These are phyloP conservation scores for Porphyrio hochstetteri DNA, from an alignment of 2,113 vertebrate species.

Conservation along the genomic window DNA sequence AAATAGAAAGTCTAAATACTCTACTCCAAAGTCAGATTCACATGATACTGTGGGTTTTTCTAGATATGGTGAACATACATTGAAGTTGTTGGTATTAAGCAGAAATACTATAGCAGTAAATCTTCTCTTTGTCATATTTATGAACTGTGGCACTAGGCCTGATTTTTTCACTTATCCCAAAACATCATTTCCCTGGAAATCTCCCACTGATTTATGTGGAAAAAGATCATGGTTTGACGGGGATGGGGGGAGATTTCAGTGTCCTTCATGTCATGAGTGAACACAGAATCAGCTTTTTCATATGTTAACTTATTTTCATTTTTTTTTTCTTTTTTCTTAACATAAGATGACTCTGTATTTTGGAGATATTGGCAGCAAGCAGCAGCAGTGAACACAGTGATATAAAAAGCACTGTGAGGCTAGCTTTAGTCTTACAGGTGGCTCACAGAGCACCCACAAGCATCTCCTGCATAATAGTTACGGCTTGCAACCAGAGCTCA, in stretches of 20 bases:
- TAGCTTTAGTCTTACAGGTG: not conserved
- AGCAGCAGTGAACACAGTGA: not conserved
- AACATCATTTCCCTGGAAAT: not conserved
- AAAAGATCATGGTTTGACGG: not conserved
- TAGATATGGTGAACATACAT: not conserved
- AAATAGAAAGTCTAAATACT: not conserved
- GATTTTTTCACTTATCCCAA: not conserved
- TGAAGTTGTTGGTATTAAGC: not conserved
- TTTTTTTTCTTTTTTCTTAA: not conserved
- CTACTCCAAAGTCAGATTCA: not conserved
- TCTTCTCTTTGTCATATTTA: not conserved
- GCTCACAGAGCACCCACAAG: not conserved
- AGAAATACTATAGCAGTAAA: not conserved
- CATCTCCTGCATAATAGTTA: not conserved
- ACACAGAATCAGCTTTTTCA: not conserved
- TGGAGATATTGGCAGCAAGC: not conserved
- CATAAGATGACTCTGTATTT: not conserved
- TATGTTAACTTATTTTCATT: not conserved
- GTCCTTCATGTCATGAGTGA: not conserved
- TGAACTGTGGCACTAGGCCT: not conserved
- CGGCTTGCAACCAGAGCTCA: not conserved
- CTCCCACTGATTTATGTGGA: not conserved
- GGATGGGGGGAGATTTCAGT: not conserved
- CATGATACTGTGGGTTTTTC: not conserved
- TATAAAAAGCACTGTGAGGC: not conserved